Base-by-base conservation (phyloP, 2,113 vertebrate species). In the Bagarius yarrelli region DNA sequence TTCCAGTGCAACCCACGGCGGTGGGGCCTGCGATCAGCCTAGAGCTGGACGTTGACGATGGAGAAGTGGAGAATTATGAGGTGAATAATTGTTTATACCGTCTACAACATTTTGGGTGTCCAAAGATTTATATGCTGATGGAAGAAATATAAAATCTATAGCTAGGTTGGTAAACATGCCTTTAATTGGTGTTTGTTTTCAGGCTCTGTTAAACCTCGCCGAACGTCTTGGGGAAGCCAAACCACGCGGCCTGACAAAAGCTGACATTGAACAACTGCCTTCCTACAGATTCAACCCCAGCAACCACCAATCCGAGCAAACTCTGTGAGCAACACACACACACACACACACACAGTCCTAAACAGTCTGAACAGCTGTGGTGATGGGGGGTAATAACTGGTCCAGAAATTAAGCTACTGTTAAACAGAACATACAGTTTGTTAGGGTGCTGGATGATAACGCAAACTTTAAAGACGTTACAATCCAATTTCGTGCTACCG, bases 31-130 rank as follows among this genome's bases (percentile, higher is more conserved):
- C 97, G 82, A 96, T 98, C 90, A 96, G 95, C 89, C 94, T 98
- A 80, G 97, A 99, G 88, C 93, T 98, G 93, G 97, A 99, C 83
- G 96, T 98, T 76, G 97, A 98, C 87, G 97, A 98, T 55, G 97
- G 97, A 78, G 97, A 98, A 87, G 97, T 99, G 82, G 97, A 99
- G 93, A 99, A 98, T 92, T 98, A 99, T 3, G 97, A 99, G 96
- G 97, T 98, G 90, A 84, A 21, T 5, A 3, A 18, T 70, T 14
- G 2, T 70, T 50, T 44, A 32, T 14, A 25, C 36, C 44, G 8
- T 1, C 59, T 30, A 25, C 19, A 13, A 88, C 61, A 6, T 64
- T 27, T 25, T 71, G n/a, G 75, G n/a, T 47, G 2, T 16, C 9
- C 18, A 36, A 19, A 36, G 63, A 32, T 8, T 19, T 19, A 9